Evolutionary conservation across 2,888 invertebrate genomes (phyloP).

Genomic region (Siphonodentalium dalli): DNA sequence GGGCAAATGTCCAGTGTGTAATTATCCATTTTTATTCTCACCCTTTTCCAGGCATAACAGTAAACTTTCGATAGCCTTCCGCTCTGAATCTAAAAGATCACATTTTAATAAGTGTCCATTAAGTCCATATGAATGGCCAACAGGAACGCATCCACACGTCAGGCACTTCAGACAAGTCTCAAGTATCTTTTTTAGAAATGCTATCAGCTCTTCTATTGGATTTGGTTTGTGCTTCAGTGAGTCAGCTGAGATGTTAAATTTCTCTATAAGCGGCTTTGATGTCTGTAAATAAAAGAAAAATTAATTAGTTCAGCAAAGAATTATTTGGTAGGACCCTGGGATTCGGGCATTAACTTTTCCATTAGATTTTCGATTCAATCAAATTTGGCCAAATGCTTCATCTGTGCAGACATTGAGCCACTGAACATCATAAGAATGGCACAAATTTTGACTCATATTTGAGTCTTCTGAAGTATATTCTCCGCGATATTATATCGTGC

Average conservation of each 20-base stretch:
- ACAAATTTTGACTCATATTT: no score
- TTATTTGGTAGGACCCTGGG: no score
- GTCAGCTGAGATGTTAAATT: conserved; percentile 43
- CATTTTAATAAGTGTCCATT: conserved; percentile 29
- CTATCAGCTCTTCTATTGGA: conserved; percentile 39
- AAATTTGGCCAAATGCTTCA: no score
- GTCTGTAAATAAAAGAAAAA: conserved; percentile 27
- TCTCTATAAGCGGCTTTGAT: conserved; percentile 31
- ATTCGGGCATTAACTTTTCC: no score
- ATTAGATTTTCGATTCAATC: no score
- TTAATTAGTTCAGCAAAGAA: no score
- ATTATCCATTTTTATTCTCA: no score
- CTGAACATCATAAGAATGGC: no score
- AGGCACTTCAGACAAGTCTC: conserved; percentile 44
- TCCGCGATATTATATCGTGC: no score
- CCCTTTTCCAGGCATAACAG: conserved; percentile 50
- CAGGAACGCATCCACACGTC: conserved; percentile 51
- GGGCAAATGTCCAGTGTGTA: no score
- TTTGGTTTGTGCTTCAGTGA: conserved; percentile 38
- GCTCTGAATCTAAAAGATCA: conserved; percentile 48
- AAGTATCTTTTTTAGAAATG: conserved; percentile 38
- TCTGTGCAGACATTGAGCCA: no score
- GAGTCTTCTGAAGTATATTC: no score
- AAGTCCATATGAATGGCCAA: conserved; percentile 14
- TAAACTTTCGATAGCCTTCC: conserved; percentile 45